These are phyloP conservation scores for Aepyceros melampus DNA, from an alignment of 2,113 vertebrate genomes.

Conservation along the genomic window DNA sequence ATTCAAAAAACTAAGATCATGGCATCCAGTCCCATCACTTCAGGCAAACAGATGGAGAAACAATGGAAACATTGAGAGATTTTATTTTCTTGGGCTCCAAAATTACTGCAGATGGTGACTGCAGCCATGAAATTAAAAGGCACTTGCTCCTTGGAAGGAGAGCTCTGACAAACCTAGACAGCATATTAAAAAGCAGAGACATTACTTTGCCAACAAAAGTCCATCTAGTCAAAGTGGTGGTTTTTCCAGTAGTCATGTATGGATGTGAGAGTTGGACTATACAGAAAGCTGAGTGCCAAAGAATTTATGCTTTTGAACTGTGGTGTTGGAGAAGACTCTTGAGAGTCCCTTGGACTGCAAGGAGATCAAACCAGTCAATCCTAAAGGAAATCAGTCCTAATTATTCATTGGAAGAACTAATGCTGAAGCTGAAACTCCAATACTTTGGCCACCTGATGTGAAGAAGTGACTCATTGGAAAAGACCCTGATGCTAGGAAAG, in stretches of 20 bases:
- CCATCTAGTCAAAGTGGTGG: background rate
- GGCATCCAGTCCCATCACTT: background rate
- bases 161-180: background rate
- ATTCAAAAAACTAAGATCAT: background rate
- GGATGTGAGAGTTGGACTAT: background rate
- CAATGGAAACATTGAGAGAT: background rate
- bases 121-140: background rate
- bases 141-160: background rate
- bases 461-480: background rate
- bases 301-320: background rate
- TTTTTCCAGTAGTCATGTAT: background rate
- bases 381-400: background rate
- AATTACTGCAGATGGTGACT: background rate
- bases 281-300: rapidly evolving
- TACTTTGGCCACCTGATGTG: background rate
- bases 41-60: background rate
- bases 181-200: background rate
- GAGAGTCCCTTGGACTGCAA: background rate
- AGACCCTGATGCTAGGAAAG: background rate
- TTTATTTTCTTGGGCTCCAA: background rate
- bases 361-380: background rate
- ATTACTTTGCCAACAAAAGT: background rate
- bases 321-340: background rate
- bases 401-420: background rate
- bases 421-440: background rate